Evolutionary conservation across 2,888 invertebrate genomes (phyloP).

Genomic region (Nephrotoma flavescens): DNA sequence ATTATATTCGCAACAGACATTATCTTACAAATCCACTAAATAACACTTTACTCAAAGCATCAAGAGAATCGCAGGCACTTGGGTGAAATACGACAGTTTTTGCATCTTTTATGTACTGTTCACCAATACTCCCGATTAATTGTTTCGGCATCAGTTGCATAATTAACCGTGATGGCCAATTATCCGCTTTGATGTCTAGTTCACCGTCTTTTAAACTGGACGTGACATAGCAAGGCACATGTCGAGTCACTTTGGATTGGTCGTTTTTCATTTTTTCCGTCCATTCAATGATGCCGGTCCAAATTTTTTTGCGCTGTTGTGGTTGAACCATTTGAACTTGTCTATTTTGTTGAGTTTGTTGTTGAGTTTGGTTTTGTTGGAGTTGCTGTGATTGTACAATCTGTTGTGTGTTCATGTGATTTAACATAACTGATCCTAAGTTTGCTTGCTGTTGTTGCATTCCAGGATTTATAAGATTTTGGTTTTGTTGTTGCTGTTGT

Average conservation of each 20-base stretch:
- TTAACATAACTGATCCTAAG: conserved; percentile 15
- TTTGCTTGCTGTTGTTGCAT: conserved; percentile 13
- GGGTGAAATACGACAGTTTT: conserved; percentile 85
- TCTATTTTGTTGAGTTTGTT: conserved; percentile 9
- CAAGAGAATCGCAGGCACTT: conserved; percentile 72
- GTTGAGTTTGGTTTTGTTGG: conserved; percentile 16
- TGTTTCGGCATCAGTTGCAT: conserved; percentile 94
- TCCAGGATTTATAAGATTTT: conserved; percentile 9
- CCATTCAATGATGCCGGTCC: conserved; percentile 83
- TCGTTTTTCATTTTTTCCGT: conserved; percentile 80
- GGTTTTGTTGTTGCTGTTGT: conserved; percentile 18
- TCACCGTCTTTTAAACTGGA: conserved; percentile 62
- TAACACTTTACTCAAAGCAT: conserved; percentile 84
- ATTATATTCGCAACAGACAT: not conserved
- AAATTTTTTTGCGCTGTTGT: conserved; percentile 33
- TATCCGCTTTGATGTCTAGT: conserved; percentile 80
- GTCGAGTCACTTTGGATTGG: conserved; percentile 57
- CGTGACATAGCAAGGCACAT: conserved; percentile 64
- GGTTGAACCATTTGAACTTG: conserved; percentile 8
- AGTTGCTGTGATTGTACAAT: conserved; percentile 16
- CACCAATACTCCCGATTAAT: conserved; percentile 78
- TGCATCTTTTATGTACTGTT: conserved; percentile 76
- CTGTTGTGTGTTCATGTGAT: conserved; percentile 17
- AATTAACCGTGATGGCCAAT: conserved; percentile 82
- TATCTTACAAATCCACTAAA: conserved; percentile 73